Conservation (phyloP, 2,113 vertebrate species). For the Pollimyrus isidori region DNA sequence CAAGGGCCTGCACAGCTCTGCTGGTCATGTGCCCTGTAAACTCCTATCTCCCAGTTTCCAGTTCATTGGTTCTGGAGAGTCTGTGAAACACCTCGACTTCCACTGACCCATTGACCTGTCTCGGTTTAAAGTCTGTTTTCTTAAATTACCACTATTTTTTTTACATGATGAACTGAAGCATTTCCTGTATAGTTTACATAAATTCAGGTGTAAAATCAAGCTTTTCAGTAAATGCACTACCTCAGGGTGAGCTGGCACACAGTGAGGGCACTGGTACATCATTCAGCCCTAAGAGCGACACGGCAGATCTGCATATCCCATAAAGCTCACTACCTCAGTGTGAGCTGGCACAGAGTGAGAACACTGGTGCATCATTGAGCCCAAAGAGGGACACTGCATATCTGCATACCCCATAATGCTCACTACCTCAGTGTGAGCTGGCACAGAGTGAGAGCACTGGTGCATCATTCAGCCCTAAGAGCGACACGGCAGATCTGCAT, state of each 20-base stretch:
- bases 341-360: background rate
- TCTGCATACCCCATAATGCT: too few relatives aligned
- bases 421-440: background rate
- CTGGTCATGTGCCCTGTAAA: background rate
- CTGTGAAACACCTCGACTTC: background rate
- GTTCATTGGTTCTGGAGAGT: background rate
- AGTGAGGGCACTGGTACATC: background rate
- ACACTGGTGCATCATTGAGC: background rate
- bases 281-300: background rate
- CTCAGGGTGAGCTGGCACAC: background rate
- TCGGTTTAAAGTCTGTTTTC: background rate
- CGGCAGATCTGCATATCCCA: background rate
- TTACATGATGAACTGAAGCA: background rate
- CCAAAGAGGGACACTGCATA: background rate
- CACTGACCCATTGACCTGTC: background rate
- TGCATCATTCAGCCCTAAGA: background rate
- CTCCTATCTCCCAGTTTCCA: background rate
- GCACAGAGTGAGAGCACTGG: background rate
- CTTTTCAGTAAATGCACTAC: background rate
- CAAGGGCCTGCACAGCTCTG: conserved; percentile 60
- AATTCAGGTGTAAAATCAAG: background rate
- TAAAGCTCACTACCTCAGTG: background rate
- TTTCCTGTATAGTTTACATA: background rate
- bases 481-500: background rate
- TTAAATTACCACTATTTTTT: background rate